Conservation (phyloP, 30 jellyfish, hydroid and myxozoan species). For the Phacellophora camtschatica region DNA sequence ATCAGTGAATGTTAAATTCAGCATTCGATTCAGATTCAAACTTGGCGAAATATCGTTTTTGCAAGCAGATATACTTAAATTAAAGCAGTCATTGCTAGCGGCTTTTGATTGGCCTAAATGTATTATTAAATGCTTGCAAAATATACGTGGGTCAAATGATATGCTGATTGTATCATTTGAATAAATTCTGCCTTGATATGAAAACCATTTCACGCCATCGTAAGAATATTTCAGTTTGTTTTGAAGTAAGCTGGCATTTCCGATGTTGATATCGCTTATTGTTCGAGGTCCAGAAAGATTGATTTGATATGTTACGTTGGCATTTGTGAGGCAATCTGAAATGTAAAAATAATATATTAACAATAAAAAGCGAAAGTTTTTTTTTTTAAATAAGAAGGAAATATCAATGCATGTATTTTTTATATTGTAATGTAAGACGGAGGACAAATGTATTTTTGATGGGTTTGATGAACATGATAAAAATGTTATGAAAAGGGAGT, state of each 20-base stretch:
- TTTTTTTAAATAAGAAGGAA: no score
- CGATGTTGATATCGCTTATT: neutral
- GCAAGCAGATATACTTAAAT: conserved; percentile 9
- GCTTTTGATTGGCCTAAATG: neutral
- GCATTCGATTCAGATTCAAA: neutral
- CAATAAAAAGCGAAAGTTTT: neutral
- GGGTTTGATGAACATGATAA: no score
- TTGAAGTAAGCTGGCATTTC: neutral
- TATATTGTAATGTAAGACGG: no score
- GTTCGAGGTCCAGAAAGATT: neutral
- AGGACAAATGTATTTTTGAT: no score
- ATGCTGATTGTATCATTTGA: neutral
- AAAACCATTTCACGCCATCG: conserved; percentile 12
- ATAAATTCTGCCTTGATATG: neutral
- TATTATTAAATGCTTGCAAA: neutral
- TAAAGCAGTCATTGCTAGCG: neutral
- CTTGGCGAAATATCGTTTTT: conserved; percentile 29
- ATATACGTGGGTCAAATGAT: conserved; percentile 14
- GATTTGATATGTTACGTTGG: conserved; percentile 22
- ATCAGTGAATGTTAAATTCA: neutral
- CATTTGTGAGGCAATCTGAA: conserved; percentile 10
- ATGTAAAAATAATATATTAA: neutral
- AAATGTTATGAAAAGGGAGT: no score
- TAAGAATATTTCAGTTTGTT: conserved; percentile 4
- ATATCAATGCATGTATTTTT: no score